Evolutionary conservation across 1,140 invertebrate genomes (phyloP), one percentile per base, ranked within the genome.

Genomic region (Listronotus oregonensis): DNA sequence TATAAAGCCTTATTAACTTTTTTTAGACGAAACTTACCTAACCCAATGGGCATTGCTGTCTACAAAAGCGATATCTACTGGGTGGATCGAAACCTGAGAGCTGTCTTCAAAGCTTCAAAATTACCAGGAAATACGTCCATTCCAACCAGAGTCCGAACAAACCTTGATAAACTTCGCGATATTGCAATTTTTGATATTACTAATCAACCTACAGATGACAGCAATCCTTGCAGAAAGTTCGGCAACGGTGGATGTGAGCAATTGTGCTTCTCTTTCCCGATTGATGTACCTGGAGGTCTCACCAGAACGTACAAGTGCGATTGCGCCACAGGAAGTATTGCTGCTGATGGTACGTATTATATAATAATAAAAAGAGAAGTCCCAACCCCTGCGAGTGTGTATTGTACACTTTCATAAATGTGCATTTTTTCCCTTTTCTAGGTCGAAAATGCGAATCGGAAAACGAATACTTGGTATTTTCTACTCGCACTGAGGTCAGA

Each of bases 1-100:
- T n/a, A n/a, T n/a, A n/a, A n/a, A n/a, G n/a, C n/a, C n/a, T n/a
- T n/a, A 27, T 27, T 27, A 27, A 3, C 5, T 27, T 27, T 27
- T 27, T 51, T 49, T 18, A 84, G 94, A 17, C 83, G 90, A 0
- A 94, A 97, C 75, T 81, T 98, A 12, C 96, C 97, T 0, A 97
- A 96, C 76, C 96, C 96, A 0, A 95, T 96, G 88, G 96, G 95
- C 49, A 88, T 98, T 15, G 91, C 95, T 0, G 85, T 99, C 4
- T 88, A 92, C 68, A 87, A 88, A 43, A 83, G 85, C 18, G 89
- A 91, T 61, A 89, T 99, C 0, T 98, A 94, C 76, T 99, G 96
- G 96, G 94, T 97, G 0, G 97, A 99, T 77, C 84, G 94, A 49
- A 97, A 98, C 79, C 81, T 99, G 0, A 87, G 89, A 64, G 90